Evolutionary conservation across 2,888 invertebrate species (phyloP).

Genomic region (Watsonalla cultraria): DNA sequence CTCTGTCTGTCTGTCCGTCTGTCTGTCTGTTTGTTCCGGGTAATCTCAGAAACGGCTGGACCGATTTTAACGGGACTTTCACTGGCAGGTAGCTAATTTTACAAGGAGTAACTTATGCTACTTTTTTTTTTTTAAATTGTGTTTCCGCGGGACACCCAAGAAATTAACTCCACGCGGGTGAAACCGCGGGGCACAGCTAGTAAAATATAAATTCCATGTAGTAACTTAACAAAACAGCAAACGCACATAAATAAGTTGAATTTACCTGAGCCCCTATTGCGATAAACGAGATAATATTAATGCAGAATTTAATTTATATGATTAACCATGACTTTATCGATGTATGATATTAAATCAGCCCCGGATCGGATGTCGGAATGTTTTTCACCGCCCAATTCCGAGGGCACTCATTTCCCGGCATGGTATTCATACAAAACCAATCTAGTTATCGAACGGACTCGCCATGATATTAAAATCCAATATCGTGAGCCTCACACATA

Average conservation of each 20-base stretch:
- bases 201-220: too few relatives aligned
- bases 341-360: conserved; percentile 35
- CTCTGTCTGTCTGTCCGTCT: too few relatives aligned
- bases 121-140: too few relatives aligned
- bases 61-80: too few relatives aligned
- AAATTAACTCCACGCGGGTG: too few relatives aligned
- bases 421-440: conserved; percentile 52
- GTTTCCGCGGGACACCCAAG: too few relatives aligned
- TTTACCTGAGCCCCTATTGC: background rate
- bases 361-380: conserved; percentile 33
- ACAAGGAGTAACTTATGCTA: too few relatives aligned
- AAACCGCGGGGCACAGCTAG: too few relatives aligned
- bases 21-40: too few relatives aligned
- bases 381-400: conserved; percentile 40
- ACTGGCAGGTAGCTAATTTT: too few relatives aligned
- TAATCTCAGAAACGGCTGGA: too few relatives aligned
- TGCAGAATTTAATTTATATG: conserved; percentile 18
- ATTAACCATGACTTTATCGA: conserved; percentile 26
- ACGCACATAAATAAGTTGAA: background rate
- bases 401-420: conserved; percentile 36
- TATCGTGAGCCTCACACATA: conserved; percentile 30
- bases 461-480: conserved; percentile 53
- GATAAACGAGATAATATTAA: background rate
- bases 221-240: too few relatives aligned
- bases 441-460: conserved; percentile 50